Conservation (phyloP, 2,113 vertebrate species). For the Canis aureus region DNA sequence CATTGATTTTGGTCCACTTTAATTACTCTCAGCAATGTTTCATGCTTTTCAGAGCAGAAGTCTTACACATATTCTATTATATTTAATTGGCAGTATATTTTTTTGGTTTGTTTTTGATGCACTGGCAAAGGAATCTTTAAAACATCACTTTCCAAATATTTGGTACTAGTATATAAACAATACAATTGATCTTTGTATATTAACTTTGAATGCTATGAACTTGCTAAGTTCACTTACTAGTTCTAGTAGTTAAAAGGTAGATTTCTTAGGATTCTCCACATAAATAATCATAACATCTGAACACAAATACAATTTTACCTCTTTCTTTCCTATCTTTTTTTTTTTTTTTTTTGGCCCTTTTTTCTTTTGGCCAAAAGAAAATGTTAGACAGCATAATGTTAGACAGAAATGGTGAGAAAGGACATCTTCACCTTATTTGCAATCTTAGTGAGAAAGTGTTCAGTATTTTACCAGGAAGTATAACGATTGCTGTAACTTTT, state of each 20-base stretch:
- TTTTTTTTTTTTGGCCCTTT: background rate
- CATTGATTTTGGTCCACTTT: background rate
- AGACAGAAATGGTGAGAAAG: background rate
- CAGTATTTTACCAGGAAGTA: background rate
- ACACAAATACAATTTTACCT: background rate
- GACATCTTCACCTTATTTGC: background rate
- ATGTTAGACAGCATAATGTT: no score
- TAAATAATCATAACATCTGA: background rate
- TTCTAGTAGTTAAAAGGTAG: background rate
- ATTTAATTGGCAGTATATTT: background rate
- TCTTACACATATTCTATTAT: background rate
- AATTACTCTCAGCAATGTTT: background rate
- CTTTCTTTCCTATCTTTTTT: background rate
- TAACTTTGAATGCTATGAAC: background rate
- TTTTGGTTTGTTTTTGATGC: background rate
- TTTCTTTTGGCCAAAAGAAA: no score
- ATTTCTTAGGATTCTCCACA: background rate
- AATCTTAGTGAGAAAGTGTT: background rate
- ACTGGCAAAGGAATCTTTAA: background rate
- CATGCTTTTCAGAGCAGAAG: background rate
- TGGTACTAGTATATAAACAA: constrained; percentile 3
- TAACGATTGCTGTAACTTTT: background rate
- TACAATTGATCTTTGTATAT: constrained; percentile 1
- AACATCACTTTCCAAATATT: background rate
- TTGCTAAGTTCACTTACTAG: background rate